Evolutionary conservation across 2,113 vertebrate genomes (phyloP), one percentile per base, ranked within the genome.

Genomic region (Neogale vison): DNA sequence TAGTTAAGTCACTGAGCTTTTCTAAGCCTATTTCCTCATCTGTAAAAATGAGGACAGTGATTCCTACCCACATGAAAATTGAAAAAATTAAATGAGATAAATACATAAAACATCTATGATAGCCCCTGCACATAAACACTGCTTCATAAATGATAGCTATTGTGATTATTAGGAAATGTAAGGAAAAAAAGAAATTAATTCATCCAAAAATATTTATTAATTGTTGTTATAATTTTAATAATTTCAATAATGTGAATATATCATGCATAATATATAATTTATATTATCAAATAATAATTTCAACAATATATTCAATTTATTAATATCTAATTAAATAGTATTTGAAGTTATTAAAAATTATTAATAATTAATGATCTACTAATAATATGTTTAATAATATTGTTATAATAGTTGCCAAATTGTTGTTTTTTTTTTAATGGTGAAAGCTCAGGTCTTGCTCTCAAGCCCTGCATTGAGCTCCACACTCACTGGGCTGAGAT

Each of bases 21-120:
- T 92, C 42, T 65, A 91, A 90, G 47, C 20, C 36, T 63, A 80
- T 92, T 95, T 89, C 29, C 34, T 88, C 71, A 84, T 36, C 61
- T 90, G 12, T 93, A 88, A 93, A 95, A 93, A 93, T 21, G 21
- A 93, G 18, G 36, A 52, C 36, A 31, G 3, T 93, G 36, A 96
- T 80, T 91, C 34, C n/a, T 88, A 88, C 12, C 79, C 55, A 84
- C 8, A 74, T 57, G 47, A 84, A 29, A 91, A 92, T 26, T 96
- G 69, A 80, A 47, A 84, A 92, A 93, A 95, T 88, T 92, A 90
- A 61, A 83, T 72, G 72, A 95, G 52, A 63, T 79, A 93, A 93
- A 72, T 86, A 88, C 79, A 24, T 83, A 92, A 88, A 93, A 12
- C 61, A 87, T 90, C 34, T 76, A 71, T 6, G 61, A 88, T 15